These are phyloP conservation scores for Tupiocoris notatus DNA, from an alignment of 2,888 invertebrate species.

Conservation along the genomic window DNA sequence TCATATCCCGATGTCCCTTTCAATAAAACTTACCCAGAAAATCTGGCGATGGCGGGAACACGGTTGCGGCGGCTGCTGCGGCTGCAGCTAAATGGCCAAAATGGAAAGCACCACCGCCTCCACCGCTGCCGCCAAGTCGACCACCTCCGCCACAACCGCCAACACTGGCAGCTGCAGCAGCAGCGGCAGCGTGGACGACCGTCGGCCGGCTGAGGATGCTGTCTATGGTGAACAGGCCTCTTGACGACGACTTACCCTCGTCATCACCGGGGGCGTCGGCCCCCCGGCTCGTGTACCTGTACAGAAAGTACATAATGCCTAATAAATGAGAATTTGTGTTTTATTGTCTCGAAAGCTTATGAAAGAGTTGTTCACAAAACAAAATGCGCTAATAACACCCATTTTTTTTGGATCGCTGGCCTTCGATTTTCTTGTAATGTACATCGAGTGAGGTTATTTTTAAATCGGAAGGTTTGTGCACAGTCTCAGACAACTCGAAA, in stretches of 20 bases:
- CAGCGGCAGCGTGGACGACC: constrained; percentile 56
- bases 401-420: not conserved
- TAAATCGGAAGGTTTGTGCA: no score
- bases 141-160: constrained; percentile 57
- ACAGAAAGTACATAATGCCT: constrained; percentile 1
- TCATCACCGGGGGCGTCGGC: constrained; percentile 35
- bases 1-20: no score
- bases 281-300: constrained; percentile 30
- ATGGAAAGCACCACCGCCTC: constrained; percentile 58
- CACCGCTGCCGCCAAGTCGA: constrained; percentile 58
- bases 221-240: constrained; percentile 73
- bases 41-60: constrained; percentile 66
- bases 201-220: constrained; percentile 77
- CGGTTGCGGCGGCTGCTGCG: constrained; percentile 63
- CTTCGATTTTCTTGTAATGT: no score
- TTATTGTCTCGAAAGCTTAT: not conserved
- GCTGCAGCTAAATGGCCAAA: constrained; percentile 61
- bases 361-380: no score
- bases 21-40: constrained; percentile 76
- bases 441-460: no score
- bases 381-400: not conserved
- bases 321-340: not conserved
- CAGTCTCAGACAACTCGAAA: no score
- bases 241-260: constrained; percentile 32
- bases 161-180: constrained; percentile 59